A percentile compares a stretch with the other conserved stretches of the same genome.
These are phyloP conservation scores for Grallaria varia DNA, from an alignment of 2,113 vertebrate species.

Conservation along the genomic window DNA sequence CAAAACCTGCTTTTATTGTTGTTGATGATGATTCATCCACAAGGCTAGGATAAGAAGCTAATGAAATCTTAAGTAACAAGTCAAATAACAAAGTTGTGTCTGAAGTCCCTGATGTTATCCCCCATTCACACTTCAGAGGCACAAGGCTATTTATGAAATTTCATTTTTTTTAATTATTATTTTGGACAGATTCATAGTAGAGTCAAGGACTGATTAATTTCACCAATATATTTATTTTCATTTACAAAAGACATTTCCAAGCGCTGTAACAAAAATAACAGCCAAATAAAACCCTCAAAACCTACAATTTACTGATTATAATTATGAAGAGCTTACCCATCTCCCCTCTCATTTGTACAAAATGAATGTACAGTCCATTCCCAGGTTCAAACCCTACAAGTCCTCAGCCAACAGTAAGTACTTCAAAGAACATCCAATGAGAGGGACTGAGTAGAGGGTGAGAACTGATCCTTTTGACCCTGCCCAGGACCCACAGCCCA, in stretches of 20 bases:
- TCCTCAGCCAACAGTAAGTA: background rate
- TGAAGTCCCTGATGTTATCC: background rate
- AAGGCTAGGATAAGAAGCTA: background rate
- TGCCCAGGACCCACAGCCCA: background rate
- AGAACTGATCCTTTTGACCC: background rate
- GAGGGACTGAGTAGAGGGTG: background rate
- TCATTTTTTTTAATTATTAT: background rate
- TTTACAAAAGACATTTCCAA: background rate
- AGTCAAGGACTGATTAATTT: background rate
- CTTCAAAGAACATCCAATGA: background rate
- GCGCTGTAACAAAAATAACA: background rate
- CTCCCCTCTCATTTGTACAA: background rate
- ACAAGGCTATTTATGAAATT: background rate
- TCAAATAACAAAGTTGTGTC: background rate
- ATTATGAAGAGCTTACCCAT: background rate
- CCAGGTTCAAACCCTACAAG: background rate
- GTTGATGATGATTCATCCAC: background rate
- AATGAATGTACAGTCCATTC: background rate
- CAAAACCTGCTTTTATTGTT: conserved; percentile 3
- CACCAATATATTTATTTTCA: background rate
- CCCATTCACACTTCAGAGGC: background rate
- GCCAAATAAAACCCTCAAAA: background rate
- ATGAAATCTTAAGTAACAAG: background rate
- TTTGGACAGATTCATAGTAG: background rate
- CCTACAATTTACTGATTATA: background rate